Percentiles rank a stretch among this genome's conserved stretches.
phyloP scores from a whole-genome alignment of 1,140 invertebrate species.

The Rhynchophorus ferrugineus region DNA sequence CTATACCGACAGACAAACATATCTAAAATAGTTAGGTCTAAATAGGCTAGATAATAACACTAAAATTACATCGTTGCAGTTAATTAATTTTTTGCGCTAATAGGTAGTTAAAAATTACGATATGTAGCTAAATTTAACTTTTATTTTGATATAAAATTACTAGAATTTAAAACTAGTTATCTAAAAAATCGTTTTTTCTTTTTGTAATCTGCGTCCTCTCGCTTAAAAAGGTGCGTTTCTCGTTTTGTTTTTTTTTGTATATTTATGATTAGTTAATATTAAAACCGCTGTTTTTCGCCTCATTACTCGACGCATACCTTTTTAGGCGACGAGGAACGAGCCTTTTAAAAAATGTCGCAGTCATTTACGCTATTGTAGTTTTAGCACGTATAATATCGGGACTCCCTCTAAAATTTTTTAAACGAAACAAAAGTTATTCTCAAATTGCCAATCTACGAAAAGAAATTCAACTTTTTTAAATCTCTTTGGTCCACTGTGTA shows the following conservation, averaged over 20 bases:
- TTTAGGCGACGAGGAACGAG: background rate
- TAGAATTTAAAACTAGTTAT: constrained; percentile 14
- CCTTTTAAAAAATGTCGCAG: constrained; percentile 1
- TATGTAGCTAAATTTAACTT: constrained; percentile 17
- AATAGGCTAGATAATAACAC: constrained; percentile 8
- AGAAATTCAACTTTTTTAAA: constrained; percentile 2
- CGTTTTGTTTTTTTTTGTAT: too few relatives aligned
- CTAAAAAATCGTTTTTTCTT: constrained; percentile 9
- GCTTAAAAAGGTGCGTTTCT: too few relatives aligned
- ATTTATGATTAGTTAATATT: too few relatives aligned
- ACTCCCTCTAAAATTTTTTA: constrained; percentile 6
- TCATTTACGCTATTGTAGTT: background rate
- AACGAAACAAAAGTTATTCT: background rate
- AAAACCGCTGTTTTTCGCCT: too few relatives aligned
- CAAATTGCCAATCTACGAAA: constrained; percentile 1
- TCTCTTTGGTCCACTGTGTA: constrained; percentile 7
- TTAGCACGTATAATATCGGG: background rate
- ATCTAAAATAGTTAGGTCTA: constrained; percentile 3
- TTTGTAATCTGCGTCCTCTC: too few relatives aligned
- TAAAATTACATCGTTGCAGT: constrained; percentile 21
- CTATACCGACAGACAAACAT: background rate
- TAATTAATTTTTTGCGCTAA: constrained; percentile 12
- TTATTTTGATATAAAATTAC: constrained; percentile 19
- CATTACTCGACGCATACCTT: too few relatives aligned
- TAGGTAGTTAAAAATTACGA: constrained; percentile 16